Evolutionary conservation across 2,113 vertebrate genomes (phyloP).

Genomic region (Pimephales promelas): DNA sequence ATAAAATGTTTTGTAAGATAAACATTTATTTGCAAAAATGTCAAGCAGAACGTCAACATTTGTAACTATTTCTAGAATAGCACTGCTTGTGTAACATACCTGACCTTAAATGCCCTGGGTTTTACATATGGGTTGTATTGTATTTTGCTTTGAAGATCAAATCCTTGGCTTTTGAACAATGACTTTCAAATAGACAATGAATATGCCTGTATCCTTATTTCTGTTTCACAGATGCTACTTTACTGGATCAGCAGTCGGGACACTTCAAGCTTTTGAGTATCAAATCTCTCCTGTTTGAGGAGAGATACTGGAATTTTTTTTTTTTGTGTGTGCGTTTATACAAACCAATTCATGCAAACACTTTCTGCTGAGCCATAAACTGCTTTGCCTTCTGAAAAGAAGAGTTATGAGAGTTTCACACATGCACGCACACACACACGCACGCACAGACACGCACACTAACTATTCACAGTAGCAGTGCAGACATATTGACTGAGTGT

Average conservation of each 20-base stretch:
- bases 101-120: not conserved
- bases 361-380: constrained; percentile 48
- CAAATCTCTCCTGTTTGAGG: constrained; percentile 27
- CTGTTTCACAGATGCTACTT: constrained; percentile 30
- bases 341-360: constrained; percentile 49
- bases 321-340: constrained; percentile 6
- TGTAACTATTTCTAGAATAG: not conserved
- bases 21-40: not conserved
- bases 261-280: constrained; percentile 37
- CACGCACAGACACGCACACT: constrained; percentile 22
- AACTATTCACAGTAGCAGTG: constrained; percentile 25
- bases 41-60: not conserved
- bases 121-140: not conserved
- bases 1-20: too few relatives aligned
- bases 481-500: constrained; percentile 10
- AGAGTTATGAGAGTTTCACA: not conserved
- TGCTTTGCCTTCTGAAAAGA: constrained; percentile 42
- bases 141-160: not conserved
- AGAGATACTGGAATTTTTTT: constrained; percentile 36
- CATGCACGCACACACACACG: not conserved
- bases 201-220: constrained; percentile 31
- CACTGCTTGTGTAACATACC: not conserved
- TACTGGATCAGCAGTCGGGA: constrained; percentile 42
- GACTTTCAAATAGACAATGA: constrained; percentile 2
- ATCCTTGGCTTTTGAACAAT: not conserved